phyloP scores from a whole-genome alignment of 2,888 invertebrate genomes.

The Tubiluchus corallicola region DNA sequence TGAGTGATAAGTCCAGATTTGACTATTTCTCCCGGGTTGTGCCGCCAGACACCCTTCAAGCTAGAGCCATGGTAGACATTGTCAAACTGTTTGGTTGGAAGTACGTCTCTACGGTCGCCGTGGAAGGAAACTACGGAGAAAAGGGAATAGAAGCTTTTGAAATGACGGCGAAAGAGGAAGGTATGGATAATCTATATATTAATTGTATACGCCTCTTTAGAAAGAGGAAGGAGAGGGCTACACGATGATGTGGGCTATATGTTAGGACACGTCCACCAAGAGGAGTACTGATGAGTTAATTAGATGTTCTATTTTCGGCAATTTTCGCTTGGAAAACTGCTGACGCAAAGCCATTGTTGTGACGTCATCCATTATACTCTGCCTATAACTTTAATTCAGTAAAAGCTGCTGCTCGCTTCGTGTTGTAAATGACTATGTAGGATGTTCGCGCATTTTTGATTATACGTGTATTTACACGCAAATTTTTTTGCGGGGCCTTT shows the following conservation, averaged over 20 bases:
- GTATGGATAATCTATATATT: slow-evolving; percentile 15
- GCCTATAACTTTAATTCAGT: too few relatives aligned
- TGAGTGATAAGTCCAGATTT: slow-evolving; percentile 48
- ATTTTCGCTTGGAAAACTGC: too few relatives aligned
- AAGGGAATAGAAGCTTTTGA: slow-evolving; percentile 36
- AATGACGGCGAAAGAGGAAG: slow-evolving; percentile 22
- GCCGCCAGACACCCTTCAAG: slow-evolving; percentile 50
- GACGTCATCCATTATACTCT: too few relatives aligned
- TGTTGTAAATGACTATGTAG: too few relatives aligned
- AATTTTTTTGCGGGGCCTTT: too few relatives aligned
- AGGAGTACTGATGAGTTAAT: too few relatives aligned
- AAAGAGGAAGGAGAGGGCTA: slow-evolving; percentile 4
- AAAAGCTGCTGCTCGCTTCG: too few relatives aligned
- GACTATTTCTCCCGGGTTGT: slow-evolving; percentile 49
- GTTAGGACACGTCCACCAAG: too few relatives aligned
- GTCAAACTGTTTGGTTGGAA: slow-evolving; percentile 47
- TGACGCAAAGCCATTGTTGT: not conserved
- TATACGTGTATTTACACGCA: too few relatives aligned
- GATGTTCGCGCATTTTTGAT: too few relatives aligned
- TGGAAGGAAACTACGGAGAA: slow-evolving; percentile 56
- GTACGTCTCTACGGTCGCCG: slow-evolving; percentile 54
- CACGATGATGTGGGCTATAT: too few relatives aligned
- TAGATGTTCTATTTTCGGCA: too few relatives aligned
- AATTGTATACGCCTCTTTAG: not conserved
- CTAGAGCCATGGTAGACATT: slow-evolving; percentile 46